Evolutionary conservation across 2,797 vertebrate species (phyloP).

Genomic region (Loris lydekkerianus): DNA sequence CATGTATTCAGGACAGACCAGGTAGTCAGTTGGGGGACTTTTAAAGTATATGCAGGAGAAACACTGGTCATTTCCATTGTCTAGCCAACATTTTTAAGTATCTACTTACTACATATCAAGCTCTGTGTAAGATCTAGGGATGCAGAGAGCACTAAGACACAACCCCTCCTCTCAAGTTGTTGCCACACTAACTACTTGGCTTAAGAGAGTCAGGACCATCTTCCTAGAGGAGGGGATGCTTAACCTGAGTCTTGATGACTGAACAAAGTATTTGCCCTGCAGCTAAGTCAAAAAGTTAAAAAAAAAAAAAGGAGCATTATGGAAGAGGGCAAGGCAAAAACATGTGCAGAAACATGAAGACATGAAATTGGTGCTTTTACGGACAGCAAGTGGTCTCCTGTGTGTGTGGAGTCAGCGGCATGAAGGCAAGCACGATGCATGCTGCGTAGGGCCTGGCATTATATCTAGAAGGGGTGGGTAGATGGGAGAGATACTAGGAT

Average conservation of each 20-base stretch:
- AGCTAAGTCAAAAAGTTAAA: neutral
- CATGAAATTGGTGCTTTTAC: neutral
- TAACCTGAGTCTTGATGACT: neutral
- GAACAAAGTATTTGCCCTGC: neutral
- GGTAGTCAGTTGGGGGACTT: neutral
- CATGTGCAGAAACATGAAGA: neutral
- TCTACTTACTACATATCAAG: neutral
- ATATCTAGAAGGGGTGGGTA: neutral
- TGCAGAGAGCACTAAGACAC: neutral
- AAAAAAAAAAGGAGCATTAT: neutral
- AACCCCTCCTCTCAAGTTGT: neutral
- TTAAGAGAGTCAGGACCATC: neutral
- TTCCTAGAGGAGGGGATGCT: neutral
- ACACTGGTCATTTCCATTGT: neutral
- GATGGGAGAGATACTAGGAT: neutral
- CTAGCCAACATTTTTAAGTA: neutral
- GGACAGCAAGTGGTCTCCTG: neutral
- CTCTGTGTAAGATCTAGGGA: neutral
- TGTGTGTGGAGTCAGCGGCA: neutral
- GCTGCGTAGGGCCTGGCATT: neutral
- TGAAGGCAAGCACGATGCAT: neutral
- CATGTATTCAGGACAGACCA: neutral
- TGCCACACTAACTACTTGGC: neutral
- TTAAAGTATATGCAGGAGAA: neutral
- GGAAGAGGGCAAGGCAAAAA: neutral